Conservation (phyloP, 1,140 invertebrate genomes). For the Drosophila sp. region DNA sequence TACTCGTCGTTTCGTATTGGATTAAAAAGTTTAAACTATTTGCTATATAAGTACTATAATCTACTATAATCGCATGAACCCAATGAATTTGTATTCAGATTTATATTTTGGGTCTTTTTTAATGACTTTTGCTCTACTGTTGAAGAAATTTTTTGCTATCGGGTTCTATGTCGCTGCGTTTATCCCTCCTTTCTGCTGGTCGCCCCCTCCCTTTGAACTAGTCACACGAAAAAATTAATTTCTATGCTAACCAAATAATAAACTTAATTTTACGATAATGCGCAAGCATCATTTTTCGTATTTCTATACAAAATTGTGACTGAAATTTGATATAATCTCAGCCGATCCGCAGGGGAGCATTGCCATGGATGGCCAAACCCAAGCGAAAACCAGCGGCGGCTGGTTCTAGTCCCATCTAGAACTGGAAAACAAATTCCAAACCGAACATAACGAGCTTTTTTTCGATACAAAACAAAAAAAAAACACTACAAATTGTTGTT, state of each 20-base stretch:
- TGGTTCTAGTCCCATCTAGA: conserved; percentile 27
- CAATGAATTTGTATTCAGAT: no score
- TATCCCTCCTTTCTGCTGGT: not conserved
- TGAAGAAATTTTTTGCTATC: not conserved
- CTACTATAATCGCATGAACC: no score
- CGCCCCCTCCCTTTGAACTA: conserved; percentile 14
- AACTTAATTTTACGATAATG: conserved; percentile 76
- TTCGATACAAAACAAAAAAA: not conserved
- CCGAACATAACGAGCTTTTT: conserved; percentile 59
- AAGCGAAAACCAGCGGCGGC: not conserved
- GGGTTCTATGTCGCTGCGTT: not conserved
- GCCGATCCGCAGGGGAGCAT: conserved; percentile 39
- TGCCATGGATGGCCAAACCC: conserved; percentile 16
- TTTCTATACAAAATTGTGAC: conserved; percentile 28
- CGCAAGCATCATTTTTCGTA: conserved; percentile 40
- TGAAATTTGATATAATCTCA: conserved; percentile 55
- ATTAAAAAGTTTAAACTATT: no score
- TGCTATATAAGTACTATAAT: no score
- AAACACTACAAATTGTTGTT: conserved; percentile 73
- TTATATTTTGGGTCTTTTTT: not conserved
- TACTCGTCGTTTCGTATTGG: no score
- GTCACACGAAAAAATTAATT: conserved; percentile 54
- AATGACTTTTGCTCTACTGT: conserved; percentile 17
- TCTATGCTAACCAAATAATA: conserved; percentile 75
- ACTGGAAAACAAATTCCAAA: conserved; percentile 34